These are phyloP conservation scores for Troilus luridus DNA, from an alignment of 2,888 invertebrate species.

Conservation along the genomic window DNA sequence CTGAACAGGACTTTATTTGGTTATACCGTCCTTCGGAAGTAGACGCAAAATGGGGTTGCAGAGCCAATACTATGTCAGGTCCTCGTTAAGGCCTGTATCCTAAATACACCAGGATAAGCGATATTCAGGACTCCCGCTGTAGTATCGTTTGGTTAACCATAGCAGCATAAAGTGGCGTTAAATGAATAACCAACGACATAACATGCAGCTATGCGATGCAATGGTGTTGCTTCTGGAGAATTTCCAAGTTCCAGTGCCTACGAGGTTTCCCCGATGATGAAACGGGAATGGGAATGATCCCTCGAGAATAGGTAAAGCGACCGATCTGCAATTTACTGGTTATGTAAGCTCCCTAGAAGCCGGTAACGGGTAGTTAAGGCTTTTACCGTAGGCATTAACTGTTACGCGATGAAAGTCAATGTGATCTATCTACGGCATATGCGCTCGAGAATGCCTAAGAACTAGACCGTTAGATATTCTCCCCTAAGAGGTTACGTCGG, in stretches of 20 bases:
- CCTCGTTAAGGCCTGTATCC: no score
- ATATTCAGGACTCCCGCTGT: no score
- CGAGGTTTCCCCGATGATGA: conserved; percentile 9
- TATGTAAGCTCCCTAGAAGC: background rate
- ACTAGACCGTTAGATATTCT: background rate
- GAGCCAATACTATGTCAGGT: no score
- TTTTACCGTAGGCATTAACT: background rate
- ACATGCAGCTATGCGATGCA: background rate
- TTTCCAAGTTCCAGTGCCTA: background rate
- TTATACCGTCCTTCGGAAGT: no score
- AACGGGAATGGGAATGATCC: background rate
- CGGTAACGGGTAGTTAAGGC: background rate
- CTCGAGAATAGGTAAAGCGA: background rate
- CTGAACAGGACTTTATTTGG: background rate
- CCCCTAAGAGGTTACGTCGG: background rate
- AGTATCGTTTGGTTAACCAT: no score
- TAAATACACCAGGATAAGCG: no score
- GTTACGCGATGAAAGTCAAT: conserved; percentile 22
- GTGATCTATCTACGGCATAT: background rate
- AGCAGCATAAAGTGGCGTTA: no score
- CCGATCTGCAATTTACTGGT: background rate
- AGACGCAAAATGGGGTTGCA: no score
- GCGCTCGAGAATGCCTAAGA: background rate
- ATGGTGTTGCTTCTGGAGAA: background rate
- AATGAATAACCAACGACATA: no score